phyloP scores from a whole-genome alignment of 2,888 invertebrate genomes.

The Drosophila kokeensis region DNA sequence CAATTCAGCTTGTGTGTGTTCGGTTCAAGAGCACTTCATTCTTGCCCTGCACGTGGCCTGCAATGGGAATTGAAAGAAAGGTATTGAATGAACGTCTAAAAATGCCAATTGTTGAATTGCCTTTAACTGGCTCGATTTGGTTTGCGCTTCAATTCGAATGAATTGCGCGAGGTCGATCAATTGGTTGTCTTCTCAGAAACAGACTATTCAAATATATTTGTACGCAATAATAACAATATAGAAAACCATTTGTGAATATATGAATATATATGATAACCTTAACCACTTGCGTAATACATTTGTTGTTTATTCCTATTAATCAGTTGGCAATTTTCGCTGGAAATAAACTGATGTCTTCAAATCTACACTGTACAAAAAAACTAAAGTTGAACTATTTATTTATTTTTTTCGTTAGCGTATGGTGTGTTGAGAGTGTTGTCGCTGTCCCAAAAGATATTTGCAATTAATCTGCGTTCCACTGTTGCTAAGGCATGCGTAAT shows the following conservation, averaged over 20 bases:
- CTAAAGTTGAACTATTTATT: background rate
- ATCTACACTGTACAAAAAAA: background rate
- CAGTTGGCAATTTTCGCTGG: constrained; percentile 7
- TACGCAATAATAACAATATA: background rate
- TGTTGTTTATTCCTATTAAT: constrained; percentile 20
- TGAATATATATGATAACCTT: constrained; percentile 39
- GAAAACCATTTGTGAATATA: background rate
- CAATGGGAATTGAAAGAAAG: constrained; percentile 36
- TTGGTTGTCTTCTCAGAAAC: constrained; percentile 15
- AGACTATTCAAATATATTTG: background rate
- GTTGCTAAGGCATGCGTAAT: background rate
- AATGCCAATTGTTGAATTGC: constrained; percentile 22
- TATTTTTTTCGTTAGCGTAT: background rate
- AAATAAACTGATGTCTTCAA: background rate
- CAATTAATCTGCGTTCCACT: background rate
- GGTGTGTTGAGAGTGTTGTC: background rate
- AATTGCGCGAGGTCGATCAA: constrained; percentile 25
- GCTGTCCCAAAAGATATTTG: background rate
- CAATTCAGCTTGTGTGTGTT: constrained; percentile 11
- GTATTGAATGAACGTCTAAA: constrained; percentile 21
- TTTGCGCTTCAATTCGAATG: constrained; percentile 24
- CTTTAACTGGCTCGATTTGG: constrained; percentile 40
- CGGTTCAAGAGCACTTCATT: constrained; percentile 55
- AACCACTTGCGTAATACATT: constrained; percentile 25
- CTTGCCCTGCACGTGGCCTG: constrained; percentile 68